A percentile compares a stretch with the other conserved stretches of the same genome.
Evolutionary conservation across 2,797 vertebrate species (phyloP).

Genomic region (Falco biarmicus): DNA sequence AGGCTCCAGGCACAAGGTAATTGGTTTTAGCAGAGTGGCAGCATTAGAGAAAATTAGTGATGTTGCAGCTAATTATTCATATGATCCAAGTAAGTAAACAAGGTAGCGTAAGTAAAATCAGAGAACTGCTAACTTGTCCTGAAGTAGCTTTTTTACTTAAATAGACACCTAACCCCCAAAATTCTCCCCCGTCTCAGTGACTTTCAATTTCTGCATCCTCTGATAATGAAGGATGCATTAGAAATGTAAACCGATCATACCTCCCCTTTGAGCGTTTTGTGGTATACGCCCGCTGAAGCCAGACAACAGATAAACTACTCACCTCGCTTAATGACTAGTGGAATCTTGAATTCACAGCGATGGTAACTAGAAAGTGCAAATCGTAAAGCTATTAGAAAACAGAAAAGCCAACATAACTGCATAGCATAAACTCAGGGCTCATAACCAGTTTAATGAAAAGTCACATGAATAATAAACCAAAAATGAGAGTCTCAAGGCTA

Average conservation of each 20-base stretch:
- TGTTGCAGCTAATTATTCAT: background rate
- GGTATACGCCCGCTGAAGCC: background rate
- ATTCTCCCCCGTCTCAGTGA: background rate
- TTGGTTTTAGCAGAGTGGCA: background rate
- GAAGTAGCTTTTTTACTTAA: background rate
- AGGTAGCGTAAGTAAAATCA: background rate
- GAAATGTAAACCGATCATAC: background rate
- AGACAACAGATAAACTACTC: slow-evolving; percentile 36
- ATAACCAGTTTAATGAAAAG: background rate
- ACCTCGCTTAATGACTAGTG: slow-evolving; percentile 94
- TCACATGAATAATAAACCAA: background rate
- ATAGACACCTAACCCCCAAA: background rate
- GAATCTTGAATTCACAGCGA: slow-evolving; percentile 99
- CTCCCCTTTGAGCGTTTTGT: background rate
- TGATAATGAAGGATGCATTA: background rate
- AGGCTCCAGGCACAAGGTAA: background rate
- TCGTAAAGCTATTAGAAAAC: background rate
- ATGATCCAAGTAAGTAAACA: background rate
- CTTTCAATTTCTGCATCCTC: background rate
- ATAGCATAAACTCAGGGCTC: background rate
- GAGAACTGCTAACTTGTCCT: background rate
- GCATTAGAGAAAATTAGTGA: background rate
- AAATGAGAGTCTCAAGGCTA: background rate
- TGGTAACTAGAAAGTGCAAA: slow-evolving; percentile 88
- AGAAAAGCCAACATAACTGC: background rate